phyloP scores from a whole-genome alignment of 2,113 vertebrate genomes.

The Sebastes schlegelii region DNA sequence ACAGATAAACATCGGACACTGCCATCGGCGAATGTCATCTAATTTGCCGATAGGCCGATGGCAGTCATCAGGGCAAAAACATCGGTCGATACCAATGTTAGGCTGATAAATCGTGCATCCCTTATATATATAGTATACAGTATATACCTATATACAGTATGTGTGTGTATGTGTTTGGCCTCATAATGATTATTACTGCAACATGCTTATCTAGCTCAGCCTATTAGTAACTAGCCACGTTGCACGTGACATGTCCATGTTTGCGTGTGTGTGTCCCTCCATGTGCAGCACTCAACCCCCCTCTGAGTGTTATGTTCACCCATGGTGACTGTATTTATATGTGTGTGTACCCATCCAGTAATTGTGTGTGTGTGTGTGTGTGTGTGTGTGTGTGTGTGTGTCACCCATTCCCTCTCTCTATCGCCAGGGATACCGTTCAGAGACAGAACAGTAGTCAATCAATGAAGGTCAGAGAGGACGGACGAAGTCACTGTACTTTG shows the following conservation, averaged over 20 bases:
- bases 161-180: too few relatives aligned
- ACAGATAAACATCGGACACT: too few relatives aligned
- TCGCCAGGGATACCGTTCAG: conserved; percentile 12
- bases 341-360: conserved; percentile 1
- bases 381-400: neutral
- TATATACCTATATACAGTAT: too few relatives aligned
- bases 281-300: conserved; percentile 16
- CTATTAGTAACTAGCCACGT: neutral
- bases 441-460: conserved; percentile 29
- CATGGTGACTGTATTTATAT: conserved; percentile 13
- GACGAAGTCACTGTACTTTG: neutral
- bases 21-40: too few relatives aligned
- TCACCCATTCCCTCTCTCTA: neutral
- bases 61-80: too few relatives aligned
- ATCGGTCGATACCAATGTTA: too few relatives aligned
- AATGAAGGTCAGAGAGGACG: conserved; percentile 27
- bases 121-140: too few relatives aligned
- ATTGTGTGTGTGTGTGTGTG: conserved; percentile 18
- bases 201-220: neutral
- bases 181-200: conserved; percentile 6
- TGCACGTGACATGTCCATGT: neutral
- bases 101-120: too few relatives aligned
- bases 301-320: conserved; percentile 10
- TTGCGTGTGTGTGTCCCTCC: conserved; percentile 7
- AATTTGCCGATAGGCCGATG: too few relatives aligned